Percentiles rank a stretch among this genome's conserved stretches.
phyloP scores from a whole-genome alignment of 2,888 invertebrate species.

The Erebia ligea region DNA sequence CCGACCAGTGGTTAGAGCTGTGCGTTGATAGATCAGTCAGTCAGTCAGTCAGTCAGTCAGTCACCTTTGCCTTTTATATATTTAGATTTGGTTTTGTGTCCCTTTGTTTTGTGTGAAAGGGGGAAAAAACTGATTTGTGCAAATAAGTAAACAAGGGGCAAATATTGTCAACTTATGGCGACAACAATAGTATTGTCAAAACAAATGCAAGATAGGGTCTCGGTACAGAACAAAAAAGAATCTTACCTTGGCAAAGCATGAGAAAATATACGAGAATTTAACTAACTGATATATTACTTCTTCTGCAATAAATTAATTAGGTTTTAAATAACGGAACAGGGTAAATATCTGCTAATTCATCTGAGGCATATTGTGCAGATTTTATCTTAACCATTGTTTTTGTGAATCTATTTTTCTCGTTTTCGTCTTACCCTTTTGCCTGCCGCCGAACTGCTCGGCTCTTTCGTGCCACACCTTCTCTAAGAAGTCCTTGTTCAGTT shows the following conservation, averaged over 20 bases:
- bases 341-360: background rate
- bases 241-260: background rate
- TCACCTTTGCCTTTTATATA: too few species aligned
- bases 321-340: background rate
- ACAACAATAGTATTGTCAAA: background rate
- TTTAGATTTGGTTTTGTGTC: background rate
- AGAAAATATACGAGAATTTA: background rate
- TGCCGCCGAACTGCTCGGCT: constrained; percentile 93
- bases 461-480: constrained; percentile 96
- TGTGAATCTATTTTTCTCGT: background rate
- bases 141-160: constrained; percentile 8
- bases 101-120: background rate
- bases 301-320: background rate
- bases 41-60: too few species aligned
- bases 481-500: constrained; percentile 90
- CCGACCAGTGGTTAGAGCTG: too few species aligned
- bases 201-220: background rate
- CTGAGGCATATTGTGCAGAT: background rate
- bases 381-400: background rate
- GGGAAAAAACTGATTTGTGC: constrained; percentile 1
- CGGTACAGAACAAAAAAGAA: background rate
- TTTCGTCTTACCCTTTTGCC: constrained; percentile 91
- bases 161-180: background rate
- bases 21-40: too few species aligned
- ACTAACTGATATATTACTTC: background rate